phyloP scores from a whole-genome alignment of 2,888 invertebrate species.

The Catonia carolina region DNA sequence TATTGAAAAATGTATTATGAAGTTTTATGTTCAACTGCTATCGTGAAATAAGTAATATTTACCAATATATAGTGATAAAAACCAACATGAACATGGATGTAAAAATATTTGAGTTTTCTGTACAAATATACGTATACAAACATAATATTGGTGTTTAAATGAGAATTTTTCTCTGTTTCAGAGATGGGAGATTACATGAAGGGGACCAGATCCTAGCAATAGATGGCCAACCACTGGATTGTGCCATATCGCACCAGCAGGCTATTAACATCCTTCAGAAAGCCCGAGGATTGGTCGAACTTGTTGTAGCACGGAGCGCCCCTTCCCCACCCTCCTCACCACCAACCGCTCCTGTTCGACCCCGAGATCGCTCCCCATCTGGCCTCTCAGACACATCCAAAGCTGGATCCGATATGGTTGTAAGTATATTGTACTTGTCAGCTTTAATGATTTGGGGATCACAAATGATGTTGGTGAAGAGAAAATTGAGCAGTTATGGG shows the following conservation, averaged over 20 bases:
- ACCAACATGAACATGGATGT: too few species aligned
- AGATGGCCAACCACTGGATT: slow-evolving; percentile 69
- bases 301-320: slow-evolving; percentile 50
- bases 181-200: slow-evolving; percentile 62
- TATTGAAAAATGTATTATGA: too few species aligned
- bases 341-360: slow-evolving; percentile 29
- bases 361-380: slow-evolving; percentile 49
- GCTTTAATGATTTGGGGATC: too few species aligned
- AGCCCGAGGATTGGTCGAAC: slow-evolving; percentile 62
- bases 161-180: slow-evolving; percentile 41
- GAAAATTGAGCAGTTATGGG: too few species aligned
- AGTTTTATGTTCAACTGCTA: too few species aligned
- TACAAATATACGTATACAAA: too few species aligned
- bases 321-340: slow-evolving; percentile 25
- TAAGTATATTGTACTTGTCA: too few species aligned
- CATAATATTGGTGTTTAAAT: too few species aligned
- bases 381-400: slow-evolving; percentile 61
- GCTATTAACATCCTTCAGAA: slow-evolving; percentile 68
- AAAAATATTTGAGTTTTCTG: too few species aligned
- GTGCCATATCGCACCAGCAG: slow-evolving; percentile 78
- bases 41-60: too few species aligned
- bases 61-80: too few species aligned
- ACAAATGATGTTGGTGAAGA: too few species aligned
- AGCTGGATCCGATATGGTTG: slow-evolving; percentile 61
- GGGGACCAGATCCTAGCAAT: slow-evolving; percentile 80